Evolutionary conservation across 2,113 vertebrate genomes (phyloP), one percentile per base, ranked within the genome.

Genomic region (Odocoileus hemionus): DNA sequence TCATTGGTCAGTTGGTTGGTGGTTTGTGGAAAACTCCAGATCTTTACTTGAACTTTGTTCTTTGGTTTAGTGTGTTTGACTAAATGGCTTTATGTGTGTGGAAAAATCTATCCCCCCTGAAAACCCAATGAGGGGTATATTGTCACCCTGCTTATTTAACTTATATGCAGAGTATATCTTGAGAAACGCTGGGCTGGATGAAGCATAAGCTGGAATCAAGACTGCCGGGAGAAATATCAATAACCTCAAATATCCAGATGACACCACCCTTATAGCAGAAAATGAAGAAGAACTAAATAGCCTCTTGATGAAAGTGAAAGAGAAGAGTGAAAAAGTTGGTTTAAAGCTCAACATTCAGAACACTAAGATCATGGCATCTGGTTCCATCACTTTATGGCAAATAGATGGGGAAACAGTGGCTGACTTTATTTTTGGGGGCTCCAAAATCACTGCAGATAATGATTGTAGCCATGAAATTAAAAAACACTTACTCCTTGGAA

Each of bases 21-120:
- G 43, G 54, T 86, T 60, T 78, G 64, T 61, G 13, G 21, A 96
- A 96, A 80, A 85, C 16, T 55, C 58, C 9, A 92, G 26, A 3
- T 93, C 61, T 87, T 92, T 96, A 45, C 92, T 93, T 79, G 57
- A 89, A 45, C 23, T 97, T 94, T 87, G n/a, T 25, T 94, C 15
- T 96, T 94, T 95, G 43, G 61, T 95, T 95, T 92, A 67, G 52
- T 60, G 23, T 17, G 36, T 94, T 93, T 95, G 26, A 55, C 39
- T 86, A 91, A 93, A 86, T 86, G 58, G n/a, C 28, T 97, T 96
- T 86, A 94, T 80, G n/a, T 67, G 45, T 95, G 6, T 80, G 30
- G 93, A 82, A 91, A 95, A 86, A 93, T 54, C 33, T 91, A 61
- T 96, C 57, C 15, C 88, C 76, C 26, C 87, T 61, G 55, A 94